Conservation (phyloP, 2,888 invertebrate genomes). For the Gymnoscelis rufifasciata region DNA sequence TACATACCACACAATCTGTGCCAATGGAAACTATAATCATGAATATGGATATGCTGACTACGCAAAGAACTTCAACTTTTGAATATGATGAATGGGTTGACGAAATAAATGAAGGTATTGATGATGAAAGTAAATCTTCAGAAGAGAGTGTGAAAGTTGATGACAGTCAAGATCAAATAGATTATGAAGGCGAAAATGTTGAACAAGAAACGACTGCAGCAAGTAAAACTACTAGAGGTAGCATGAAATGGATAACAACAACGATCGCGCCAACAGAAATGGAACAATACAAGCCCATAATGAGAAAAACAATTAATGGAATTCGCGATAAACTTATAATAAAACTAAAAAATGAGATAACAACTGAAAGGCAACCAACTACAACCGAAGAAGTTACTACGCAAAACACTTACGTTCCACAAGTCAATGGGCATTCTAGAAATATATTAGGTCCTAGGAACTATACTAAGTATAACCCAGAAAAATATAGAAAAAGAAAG, state of each 20-base stretch:
- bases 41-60: slow-evolving; percentile 12
- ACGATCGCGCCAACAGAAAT: slow-evolving; percentile 13
- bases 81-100: neutral
- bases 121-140: too few relatives aligned
- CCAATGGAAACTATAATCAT: slow-evolving; percentile 11
- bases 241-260: slow-evolving; percentile 11
- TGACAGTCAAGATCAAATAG: too few relatives aligned
- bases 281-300: slow-evolving; percentile 18
- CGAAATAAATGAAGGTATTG: neutral
- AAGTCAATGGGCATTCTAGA: slow-evolving; percentile 67
- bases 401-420: slow-evolving; percentile 55
- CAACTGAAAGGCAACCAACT: slow-evolving; percentile 15
- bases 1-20: slow-evolving; percentile 13
- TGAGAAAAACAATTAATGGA: slow-evolving; percentile 9
- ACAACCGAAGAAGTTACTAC: slow-evolving; percentile 32
- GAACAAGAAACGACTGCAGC: slow-evolving; percentile 9
- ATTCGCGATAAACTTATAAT: slow-evolving; percentile 36
- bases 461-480: slow-evolving; percentile 42
- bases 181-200: neutral
- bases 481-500: slow-evolving; percentile 51
- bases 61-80: neutral
- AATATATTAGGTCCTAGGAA: slow-evolving; percentile 40
- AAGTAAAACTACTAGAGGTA: slow-evolving; percentile 12
- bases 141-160: too few relatives aligned
- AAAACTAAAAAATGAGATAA: slow-evolving; percentile 49